Base-by-base conservation (phyloP, 2,888 invertebrate species). In the Drosophila lacicola region DNA sequence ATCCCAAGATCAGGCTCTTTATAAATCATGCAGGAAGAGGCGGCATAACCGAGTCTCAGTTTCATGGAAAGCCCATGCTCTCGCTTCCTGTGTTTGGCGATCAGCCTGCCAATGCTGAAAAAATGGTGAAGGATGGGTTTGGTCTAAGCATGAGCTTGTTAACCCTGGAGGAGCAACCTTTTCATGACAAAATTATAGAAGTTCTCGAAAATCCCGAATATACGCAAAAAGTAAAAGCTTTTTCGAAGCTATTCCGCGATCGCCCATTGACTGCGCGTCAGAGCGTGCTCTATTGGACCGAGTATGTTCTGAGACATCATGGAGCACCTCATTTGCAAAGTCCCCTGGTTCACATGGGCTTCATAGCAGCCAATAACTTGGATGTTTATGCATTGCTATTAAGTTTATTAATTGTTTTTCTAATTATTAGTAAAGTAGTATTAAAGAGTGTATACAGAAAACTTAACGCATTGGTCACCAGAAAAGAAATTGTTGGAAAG, bases 11-110 rank as follows among this genome's bases (percentile, higher is more conserved):
- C 5, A 93, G 92, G 82, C 88, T 94, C 3, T 95, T 96, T 79
- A 93, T 96, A 77, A 94, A 95, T 0, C 95, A 95, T 76, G 95
- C 95, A 11, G 95, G 95, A 2, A 91, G 95, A 70, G 94, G 95
- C 58, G 94, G 95, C 37, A 93, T 94, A 1, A 94, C 94, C 82
- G 95, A 95, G 89, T 93, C 95, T 0, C 92, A 93, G 37, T 94
- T 92, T 82, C 92, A 95, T 72, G 95, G 94, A 10, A 93, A 95
- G 0, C 95, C 95, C 1, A 91, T 92, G 90, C 58, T 92, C 11
- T 91, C 90, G 0, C 68, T 92, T 4, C 92, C 92, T 0, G 70
- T 91, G 2, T 91, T 91, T 51, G 91, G 76, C 0, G 92, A 92
- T 77, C 92, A 92, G 39, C 80, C 74, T 0, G 17, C 37, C 1